A percentile compares a stretch with the other conserved stretches of the same genome.
phyloP scores from a whole-genome alignment of 92 coral and sea anemone genomes.

The Pocillopora grandis region DNA sequence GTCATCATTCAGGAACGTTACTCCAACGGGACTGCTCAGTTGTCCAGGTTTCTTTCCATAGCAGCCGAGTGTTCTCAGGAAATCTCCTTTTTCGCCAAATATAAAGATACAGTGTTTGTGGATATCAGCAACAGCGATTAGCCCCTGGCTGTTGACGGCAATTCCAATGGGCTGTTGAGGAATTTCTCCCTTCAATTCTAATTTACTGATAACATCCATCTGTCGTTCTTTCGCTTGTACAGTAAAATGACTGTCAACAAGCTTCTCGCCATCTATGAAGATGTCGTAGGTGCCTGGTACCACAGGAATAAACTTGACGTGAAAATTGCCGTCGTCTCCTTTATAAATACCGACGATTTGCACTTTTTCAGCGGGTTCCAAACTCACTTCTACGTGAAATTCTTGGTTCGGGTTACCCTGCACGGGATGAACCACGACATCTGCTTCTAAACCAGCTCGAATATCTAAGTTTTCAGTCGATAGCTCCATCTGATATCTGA shows the following conservation, averaged over 20 bases:
- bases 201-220: background rate
- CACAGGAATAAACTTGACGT: too few species aligned
- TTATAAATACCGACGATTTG: too few species aligned
- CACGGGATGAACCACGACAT: too few species aligned
- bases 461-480: too few species aligned
- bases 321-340: too few species aligned
- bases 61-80: background rate
- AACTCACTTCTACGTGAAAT: too few species aligned
- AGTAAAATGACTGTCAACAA: background rate
- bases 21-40: background rate
- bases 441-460: too few species aligned
- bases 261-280: too few species aligned
- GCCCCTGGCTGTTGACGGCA: constrained; percentile 7
- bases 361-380: too few species aligned
- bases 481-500: too few species aligned
- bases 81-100: background rate
- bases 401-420: too few species aligned
- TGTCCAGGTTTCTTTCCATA: constrained; percentile 16
- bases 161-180: background rate
- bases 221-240: background rate
- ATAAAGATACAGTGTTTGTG: background rate
- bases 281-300: too few species aligned
- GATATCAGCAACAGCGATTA: background rate
- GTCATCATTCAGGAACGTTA: constrained; percentile 29
- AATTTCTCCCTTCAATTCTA: background rate